Evolutionary conservation across 2,797 vertebrate species (phyloP).

Genomic region (Rhynchotus rufescens): DNA sequence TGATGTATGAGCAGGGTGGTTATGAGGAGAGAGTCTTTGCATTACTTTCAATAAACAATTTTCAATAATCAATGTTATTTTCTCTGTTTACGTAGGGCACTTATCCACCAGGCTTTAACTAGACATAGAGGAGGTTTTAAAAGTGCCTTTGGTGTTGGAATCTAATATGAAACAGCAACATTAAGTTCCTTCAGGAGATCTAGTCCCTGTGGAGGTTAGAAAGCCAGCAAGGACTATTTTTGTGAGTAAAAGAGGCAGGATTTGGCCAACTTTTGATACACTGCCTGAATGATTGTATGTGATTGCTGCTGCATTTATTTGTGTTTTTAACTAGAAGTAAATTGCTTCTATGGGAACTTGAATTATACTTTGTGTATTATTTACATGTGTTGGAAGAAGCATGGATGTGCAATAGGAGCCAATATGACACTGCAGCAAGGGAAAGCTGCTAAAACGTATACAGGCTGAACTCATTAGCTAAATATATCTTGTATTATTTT

Average conservation of each 20-base stretch:
- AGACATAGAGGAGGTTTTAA: slow-evolving; percentile 6
- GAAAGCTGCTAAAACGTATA: slow-evolving; percentile 1
- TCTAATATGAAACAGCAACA: not conserved
- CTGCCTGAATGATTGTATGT: not conserved
- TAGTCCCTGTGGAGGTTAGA: not conserved
- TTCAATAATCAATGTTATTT: not conserved
- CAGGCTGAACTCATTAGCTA: not conserved
- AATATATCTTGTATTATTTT: slow-evolving; percentile 52
- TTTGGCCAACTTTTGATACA: not conserved
- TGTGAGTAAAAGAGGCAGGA: not conserved
- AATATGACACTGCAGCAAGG: not conserved
- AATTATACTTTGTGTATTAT: slow-evolving; percentile 41
- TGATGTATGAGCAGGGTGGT: slow-evolving; percentile 3
- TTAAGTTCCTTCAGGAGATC: not conserved
- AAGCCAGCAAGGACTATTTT: slow-evolving; percentile 1
- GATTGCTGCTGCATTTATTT: not conserved
- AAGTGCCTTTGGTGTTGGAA: slow-evolving; percentile 7
- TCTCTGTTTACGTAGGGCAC: not conserved
- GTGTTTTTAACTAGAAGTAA: slow-evolving; percentile 40
- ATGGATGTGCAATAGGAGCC: not conserved
- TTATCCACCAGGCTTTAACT: slow-evolving; percentile 1
- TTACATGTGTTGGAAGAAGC: slow-evolving; percentile 45
- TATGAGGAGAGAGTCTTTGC: not conserved
- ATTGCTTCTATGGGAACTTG: slow-evolving; percentile 24
- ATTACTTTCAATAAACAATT: not conserved